Base-by-base conservation (phyloP, 53 echinoderm and acorn worm genomes). In the Hippasteria phrygiana region DNA sequence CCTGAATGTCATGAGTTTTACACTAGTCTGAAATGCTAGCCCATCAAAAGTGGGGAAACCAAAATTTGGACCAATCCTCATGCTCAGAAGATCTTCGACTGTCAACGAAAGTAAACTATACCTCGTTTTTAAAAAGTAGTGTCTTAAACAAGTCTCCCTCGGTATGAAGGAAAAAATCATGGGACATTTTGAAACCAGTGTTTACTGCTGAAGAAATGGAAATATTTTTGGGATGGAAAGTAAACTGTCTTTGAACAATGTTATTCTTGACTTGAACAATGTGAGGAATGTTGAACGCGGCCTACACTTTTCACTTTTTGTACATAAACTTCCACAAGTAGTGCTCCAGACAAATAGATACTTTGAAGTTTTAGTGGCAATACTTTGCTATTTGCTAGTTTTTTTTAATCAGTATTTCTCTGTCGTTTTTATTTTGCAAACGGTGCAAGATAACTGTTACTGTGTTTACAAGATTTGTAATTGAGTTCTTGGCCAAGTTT, bases 311-410 rank as follows among this genome's bases (percentile, higher is more conserved):
- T 38, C 8, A 80, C 3, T 75, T 85, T 85, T 85, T 85, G 85
- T 85, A 85, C 50, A 85, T 85, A 85, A 31, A 43, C 27, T 63
- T 34, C 66, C 36, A 85, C 47, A 46, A 43, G 45, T 83, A 85
- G 85, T 85, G 85, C 41, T 82, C 45, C 17, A 73, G 47, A 43
- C 28, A 35, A 65, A 43, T 85, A 85, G 85, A 34, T 85, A 70
- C 47, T 70, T 47, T 24, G 35, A 64, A 63, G 63, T 70, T 83
- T 85, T 85, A 85, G 85, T 85, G 85, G 85, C 85, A 85, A 85
- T 85, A 85, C 43, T 69, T 71, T 85, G 85, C 85, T 85, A 85
- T 70, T 47, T 53, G 70, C 69, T 85, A 85, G 85, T 70, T 85
- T 81, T 70, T 85, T 81, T 69, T 75, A 75, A 83, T 85, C 85